Evolutionary conservation across 2,113 vertebrate genomes (phyloP).

Genomic region (Xiphophorus maculatus): DNA sequence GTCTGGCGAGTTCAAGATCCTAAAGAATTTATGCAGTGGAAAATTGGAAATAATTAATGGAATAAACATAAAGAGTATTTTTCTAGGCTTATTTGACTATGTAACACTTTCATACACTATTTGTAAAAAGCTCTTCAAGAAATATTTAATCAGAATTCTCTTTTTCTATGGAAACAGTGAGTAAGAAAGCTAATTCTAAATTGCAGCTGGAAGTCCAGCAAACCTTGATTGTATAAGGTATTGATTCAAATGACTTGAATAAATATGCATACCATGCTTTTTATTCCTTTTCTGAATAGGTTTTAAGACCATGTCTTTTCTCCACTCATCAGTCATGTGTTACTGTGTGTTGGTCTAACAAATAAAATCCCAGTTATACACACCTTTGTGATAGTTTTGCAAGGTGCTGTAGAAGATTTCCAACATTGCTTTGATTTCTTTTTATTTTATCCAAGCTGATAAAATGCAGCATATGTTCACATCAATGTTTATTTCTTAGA

Average conservation of each 20-base stretch:
- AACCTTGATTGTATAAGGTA: neutral
- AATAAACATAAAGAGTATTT: neutral
- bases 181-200: too few relatives aligned
- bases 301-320: neutral
- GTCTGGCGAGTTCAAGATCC: constrained; percentile 68
- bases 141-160: too few relatives aligned
- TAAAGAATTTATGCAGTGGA: constrained; percentile 24
- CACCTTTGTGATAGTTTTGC: neutral
- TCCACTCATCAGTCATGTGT: neutral
- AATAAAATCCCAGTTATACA: neutral
- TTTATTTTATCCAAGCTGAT: neutral
- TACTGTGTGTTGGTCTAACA: neutral
- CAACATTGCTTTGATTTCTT: too few relatives aligned
- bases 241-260: neutral
- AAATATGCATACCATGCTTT: neutral
- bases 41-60: constrained; percentile 11
- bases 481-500: neutral
- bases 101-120: too few relatives aligned
- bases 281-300: neutral
- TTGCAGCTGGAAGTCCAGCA: neutral
- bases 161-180: too few relatives aligned
- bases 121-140: too few relatives aligned
- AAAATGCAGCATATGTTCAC: neutral
- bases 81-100: neutral
- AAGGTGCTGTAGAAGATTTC: neutral